A percentile compares a stretch with the other conserved stretches of the same genome.
These are phyloP conservation scores for Chitala chitala DNA, from an alignment of 2,113 vertebrate species.

Conservation along the genomic window DNA sequence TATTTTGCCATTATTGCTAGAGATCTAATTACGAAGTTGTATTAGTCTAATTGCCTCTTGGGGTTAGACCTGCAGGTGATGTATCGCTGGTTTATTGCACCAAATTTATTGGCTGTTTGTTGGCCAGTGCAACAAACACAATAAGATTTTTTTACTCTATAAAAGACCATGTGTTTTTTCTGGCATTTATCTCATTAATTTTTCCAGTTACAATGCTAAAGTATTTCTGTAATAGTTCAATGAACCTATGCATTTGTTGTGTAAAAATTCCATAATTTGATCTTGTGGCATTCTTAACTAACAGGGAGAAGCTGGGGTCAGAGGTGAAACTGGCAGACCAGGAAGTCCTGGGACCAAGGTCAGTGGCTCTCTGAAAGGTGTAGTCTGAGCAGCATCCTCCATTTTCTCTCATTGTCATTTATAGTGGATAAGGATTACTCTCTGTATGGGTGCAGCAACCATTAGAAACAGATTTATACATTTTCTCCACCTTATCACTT, in stretches of 20 bases:
- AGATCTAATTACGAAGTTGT: background rate
- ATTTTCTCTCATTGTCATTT: background rate
- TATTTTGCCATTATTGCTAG: background rate
- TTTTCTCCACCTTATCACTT: too few species aligned
- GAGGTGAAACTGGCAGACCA: constrained; percentile 44
- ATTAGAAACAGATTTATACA: too few species aligned
- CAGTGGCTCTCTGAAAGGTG: constrained; percentile 22
- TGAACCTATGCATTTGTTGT: too few species aligned
- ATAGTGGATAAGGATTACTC: background rate
- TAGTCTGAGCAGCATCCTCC: background rate
- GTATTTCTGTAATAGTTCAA: too few species aligned
- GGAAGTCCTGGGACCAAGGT: constrained; percentile 55
- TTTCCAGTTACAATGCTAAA: background rate
- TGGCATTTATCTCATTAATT: background rate
- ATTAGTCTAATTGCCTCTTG: too few species aligned
- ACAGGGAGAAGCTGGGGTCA: constrained; percentile 56
- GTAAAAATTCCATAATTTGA: too few species aligned
- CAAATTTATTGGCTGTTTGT: background rate
- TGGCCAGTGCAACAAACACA: too few species aligned
- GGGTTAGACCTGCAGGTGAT: too few species aligned
- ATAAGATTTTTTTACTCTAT: too few species aligned
- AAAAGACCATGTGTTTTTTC: too few species aligned
- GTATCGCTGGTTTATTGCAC: background rate
- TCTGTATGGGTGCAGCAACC: too few species aligned
- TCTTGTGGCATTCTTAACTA: constrained; percentile 5